phyloP scores from a whole-genome alignment of 2,113 vertebrate species.

The Neolamprologus sp. region DNA sequence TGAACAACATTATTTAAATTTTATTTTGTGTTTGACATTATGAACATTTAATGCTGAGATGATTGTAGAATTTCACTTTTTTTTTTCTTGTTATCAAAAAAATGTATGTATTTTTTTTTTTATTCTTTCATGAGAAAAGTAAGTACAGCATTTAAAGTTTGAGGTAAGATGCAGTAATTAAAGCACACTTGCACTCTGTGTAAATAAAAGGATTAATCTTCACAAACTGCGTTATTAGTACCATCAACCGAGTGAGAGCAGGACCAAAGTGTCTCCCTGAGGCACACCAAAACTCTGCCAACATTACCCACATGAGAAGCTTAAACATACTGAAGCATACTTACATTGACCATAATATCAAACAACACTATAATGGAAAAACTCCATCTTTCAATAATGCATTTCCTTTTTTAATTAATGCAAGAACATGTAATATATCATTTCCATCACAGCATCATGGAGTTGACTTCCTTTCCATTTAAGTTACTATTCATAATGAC shows the following conservation, averaged over 20 bases:
- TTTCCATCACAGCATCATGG: not conserved
- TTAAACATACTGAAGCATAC: not conserved
- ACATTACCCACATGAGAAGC: not conserved
- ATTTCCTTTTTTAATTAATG: conserved; percentile 19
- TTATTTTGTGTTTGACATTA: not conserved
- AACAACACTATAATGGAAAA: not conserved
- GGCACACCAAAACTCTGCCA: not conserved
- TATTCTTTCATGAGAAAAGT: not conserved
- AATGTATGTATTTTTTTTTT: not conserved
- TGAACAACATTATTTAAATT: not conserved
- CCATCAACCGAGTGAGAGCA: conserved; percentile 9
- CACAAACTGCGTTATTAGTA: conserved; percentile 38
- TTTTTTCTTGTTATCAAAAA: not conserved
- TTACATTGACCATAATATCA: not conserved
- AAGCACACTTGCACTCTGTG: not conserved
- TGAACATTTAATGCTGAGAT: not conserved
- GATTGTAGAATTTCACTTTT: not conserved
- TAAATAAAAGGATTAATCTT: conserved; percentile 14
- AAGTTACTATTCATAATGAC: conserved; percentile 12
- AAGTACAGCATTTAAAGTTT: not conserved
- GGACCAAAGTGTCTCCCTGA: conserved; percentile 2
- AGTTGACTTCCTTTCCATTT: conserved; percentile 4
- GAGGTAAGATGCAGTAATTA: conserved; percentile 2
- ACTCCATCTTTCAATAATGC: not conserved
- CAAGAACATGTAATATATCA: not conserved